These are phyloP conservation scores for Phalangium opilio DNA, from an alignment of 2,888 invertebrate genomes.

Conservation along the genomic window DNA sequence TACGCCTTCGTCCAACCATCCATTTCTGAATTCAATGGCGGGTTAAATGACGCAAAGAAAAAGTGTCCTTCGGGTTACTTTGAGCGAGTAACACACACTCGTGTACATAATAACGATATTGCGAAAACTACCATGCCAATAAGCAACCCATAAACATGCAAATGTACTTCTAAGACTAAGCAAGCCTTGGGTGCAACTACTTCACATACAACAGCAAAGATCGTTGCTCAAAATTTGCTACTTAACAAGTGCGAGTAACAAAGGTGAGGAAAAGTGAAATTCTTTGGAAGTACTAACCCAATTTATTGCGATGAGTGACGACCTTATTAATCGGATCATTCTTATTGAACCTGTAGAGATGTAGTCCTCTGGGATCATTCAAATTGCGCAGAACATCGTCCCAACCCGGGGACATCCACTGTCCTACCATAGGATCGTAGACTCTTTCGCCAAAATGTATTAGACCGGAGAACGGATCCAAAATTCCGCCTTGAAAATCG, in stretches of 20 bases:
- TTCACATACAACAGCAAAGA: no score
- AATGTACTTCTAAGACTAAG: no score
- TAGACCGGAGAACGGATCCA: constrained; percentile 72
- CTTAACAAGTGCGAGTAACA: no score
- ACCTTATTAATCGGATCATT: constrained; percentile 66
- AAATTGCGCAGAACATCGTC: constrained; percentile 68
- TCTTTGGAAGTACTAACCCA: constrained; percentile 17
- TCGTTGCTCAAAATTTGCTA: no score
- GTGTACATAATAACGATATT: no score
- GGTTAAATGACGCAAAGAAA: no score
- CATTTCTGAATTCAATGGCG: constrained; percentile 40
- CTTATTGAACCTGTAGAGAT: constrained; percentile 76
- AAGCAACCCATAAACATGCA: no score
- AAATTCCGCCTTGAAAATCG: constrained; percentile 44
- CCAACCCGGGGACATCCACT: constrained; percentile 93
- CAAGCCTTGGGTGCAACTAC: no score
- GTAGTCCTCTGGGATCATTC: constrained; percentile 72
- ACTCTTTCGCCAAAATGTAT: constrained; percentile 59
- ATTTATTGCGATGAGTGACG: constrained; percentile 16
- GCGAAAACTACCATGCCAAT: no score
- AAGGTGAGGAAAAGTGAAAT: no score
- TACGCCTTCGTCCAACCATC: constrained; percentile 51
- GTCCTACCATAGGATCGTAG: constrained; percentile 82
- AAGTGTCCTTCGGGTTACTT: no score
- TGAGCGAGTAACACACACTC: no score